Base-by-base conservation (phyloP, 2,113 vertebrate species). In the Myrmophylax atrothorax region DNA sequence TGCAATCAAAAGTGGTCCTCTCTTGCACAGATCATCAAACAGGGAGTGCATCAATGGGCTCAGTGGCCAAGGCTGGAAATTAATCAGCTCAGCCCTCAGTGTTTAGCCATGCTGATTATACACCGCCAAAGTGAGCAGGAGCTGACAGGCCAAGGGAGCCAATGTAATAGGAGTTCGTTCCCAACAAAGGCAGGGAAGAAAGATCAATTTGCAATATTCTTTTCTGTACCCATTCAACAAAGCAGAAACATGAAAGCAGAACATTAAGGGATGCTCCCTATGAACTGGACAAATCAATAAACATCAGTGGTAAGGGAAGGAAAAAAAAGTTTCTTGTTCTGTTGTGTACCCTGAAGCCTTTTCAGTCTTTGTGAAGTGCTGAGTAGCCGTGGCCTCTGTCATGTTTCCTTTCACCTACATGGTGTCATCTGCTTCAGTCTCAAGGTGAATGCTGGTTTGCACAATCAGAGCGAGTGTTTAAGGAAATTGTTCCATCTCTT, bases 121-220 rank as follows among this genome's bases (percentile, higher is more conserved):
- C 94, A 93, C 96, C 75, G 95, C 93, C 96, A 96, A 97, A 97
- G 97, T 72, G 97, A 97, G 89, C 97, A 96, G 37, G 96, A 60
- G 90, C 94, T 97, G 97, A 98, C 97, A 97, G 95, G 94, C 97
- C 86, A 69, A 97, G 97, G 97, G 95, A 98, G 97, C 96, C 95
- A 97, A 98, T 95, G 96, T 98, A 98, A 99, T 98, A 96, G 98
- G 97, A 98, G 98, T 95, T 98, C 78, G 66, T 97, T 95, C 96
- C 93, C 96, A 98, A 98, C 98, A 99, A 99, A 99, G 97, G 98
- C 96, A 78, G 96, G 88, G 83, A 96, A 98, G 98, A 98, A 96
- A 92, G 99, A 99, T 99, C 99, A 99, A 99, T 99, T 99, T 99
- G 99, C 98, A 99, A 99, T 99, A 99, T 98, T 98, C 98, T 98